Base-by-base conservation (phyloP, 2,113 vertebrate species). In the Apus apus region DNA sequence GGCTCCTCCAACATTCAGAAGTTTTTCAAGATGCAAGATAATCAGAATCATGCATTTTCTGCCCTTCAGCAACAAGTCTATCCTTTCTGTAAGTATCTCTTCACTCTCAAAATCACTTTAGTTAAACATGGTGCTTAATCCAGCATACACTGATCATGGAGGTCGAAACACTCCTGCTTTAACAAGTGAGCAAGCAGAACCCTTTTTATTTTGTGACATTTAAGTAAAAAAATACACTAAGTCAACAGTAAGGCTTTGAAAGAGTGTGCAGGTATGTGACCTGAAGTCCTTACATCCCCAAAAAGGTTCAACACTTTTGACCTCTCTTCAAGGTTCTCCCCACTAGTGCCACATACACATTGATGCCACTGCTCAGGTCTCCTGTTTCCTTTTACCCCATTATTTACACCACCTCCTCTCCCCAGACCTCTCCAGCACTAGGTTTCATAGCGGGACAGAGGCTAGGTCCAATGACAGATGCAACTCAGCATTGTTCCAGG, bases 221-320 rank as follows among this genome's bases (percentile, higher is more conserved):
- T 3, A 38, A 45, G 17, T 2, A 1, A 20, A 51, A 15, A 53
- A 12, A 50, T 14, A 13, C 56, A 36, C 34, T 0, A 32, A 64
- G 70, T 11, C 71, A 65, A 10, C 8, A 71, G 15, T 9, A n/a
- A 53, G 9, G 34, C 51, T 36, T 50, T 45, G 84, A n/a, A 11
- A 25, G 6, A 8, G 34, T 5, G 6, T 11, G 19, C 4, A 5
- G 34, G 11, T 32, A 6, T 6, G 2, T 9, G 22, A 57, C 19
- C 45, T 30, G 17, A 64, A 82, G 27, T 14, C 17, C 5, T 0
- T 15, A 17, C 2, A 14, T 36, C 34, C 58, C n/a, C n/a, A 11
- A 15, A 1, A 43, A 58, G 46, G 15, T 43, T 64, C 25, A 29
- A 9, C 3, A 32, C 15, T 71, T 76, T 3, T 7, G 1, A 19